phyloP scores from a whole-genome alignment of 2,888 invertebrate genomes.

The Rhaphigaster nebulosa region DNA sequence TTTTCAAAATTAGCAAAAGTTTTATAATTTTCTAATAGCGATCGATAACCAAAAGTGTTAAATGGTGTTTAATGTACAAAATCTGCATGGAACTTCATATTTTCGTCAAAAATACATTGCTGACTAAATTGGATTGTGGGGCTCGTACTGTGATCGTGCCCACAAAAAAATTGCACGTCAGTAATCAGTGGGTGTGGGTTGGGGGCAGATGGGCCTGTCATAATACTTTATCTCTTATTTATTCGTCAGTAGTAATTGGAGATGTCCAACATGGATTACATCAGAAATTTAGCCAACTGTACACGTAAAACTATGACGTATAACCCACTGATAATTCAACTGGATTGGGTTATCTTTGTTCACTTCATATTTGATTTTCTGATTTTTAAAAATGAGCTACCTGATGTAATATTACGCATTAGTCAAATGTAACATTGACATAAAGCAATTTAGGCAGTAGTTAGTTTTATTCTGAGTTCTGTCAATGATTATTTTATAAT shows the following conservation, averaged over 20 bases:
- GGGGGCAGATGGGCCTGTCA: not conserved
- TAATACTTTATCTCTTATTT: not conserved
- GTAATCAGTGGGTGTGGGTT: not conserved
- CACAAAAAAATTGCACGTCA: not conserved
- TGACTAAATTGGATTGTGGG: not conserved
- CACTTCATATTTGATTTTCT: not conserved
- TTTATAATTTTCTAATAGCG: no score
- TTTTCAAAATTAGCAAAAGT: no score
- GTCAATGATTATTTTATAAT: no score
- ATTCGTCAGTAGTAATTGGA: not conserved
- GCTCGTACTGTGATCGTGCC: not conserved
- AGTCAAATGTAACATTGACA: no score
- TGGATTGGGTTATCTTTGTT: not conserved
- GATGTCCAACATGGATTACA: not conserved
- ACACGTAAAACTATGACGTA: not conserved
- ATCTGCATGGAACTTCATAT: no score
- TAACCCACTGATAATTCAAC: not conserved
- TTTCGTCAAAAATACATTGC: not conserved
- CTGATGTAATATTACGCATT: not conserved
- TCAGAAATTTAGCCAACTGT: not conserved
- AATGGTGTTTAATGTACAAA: no score
- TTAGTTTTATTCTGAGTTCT: no score
- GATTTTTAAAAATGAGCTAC: not conserved
- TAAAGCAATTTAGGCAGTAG: no score
- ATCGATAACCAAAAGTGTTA: no score